A percentile compares a stretch with the other conserved stretches of the same genome.
These are phyloP conservation scores for Dromiciops gliroides DNA, from an alignment of 2,113 vertebrate species.

Conservation along the genomic window DNA sequence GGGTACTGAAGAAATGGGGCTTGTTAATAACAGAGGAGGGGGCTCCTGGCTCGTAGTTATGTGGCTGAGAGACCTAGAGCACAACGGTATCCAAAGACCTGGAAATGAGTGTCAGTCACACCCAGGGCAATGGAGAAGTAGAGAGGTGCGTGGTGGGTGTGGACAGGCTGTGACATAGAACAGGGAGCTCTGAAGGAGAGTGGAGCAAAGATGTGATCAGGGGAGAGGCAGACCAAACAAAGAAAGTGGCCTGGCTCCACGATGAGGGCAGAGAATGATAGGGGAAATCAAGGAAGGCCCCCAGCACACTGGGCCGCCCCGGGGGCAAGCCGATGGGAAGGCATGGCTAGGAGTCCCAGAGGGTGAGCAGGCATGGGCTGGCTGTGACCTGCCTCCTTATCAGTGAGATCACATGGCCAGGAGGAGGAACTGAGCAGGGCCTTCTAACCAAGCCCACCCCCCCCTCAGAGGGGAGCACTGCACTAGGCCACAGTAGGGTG, in stretches of 20 bases:
- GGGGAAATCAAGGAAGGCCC: neutral
- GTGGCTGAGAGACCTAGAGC: neutral
- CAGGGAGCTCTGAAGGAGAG: neutral
- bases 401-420: neutral
- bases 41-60: neutral
- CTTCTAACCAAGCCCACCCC: neutral
- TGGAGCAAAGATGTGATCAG: neutral
- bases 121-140: neutral
- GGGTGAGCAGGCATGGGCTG: neutral
- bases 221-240: neutral
- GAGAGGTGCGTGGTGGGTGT: neutral
- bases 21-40: neutral
- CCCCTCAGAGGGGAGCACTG: neutral
- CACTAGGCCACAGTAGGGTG: slow-evolving; percentile 31
- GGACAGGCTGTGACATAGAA: neutral
- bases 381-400: too few relatives aligned
- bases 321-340: too few relatives aligned
- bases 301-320: too few relatives aligned
- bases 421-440: neutral
- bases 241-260: neutral
- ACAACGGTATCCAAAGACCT: neutral
- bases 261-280: neutral
- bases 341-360: too few relatives aligned
- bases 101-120: neutral
- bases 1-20: neutral